Conservation (phyloP, 1,140 invertebrate genomes). For the Zaprionus kolodkinae region DNA sequence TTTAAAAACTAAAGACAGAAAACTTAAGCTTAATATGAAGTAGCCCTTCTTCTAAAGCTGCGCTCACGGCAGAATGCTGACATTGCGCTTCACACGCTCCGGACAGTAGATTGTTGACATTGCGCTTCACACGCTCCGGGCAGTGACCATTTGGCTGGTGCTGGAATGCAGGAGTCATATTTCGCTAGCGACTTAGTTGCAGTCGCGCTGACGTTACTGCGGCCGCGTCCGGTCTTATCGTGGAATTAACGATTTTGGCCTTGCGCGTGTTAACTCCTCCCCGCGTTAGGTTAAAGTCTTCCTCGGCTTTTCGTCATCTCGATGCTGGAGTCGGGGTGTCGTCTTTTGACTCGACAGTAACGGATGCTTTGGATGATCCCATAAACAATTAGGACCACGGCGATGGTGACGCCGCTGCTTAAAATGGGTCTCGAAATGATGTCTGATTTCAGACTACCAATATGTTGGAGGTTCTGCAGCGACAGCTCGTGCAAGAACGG, state of each 20-base stretch:
- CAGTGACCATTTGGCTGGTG: background rate
- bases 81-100: constrained; percentile 6
- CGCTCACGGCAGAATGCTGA: constrained; percentile 12
- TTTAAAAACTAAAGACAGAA: constrained; percentile 12
- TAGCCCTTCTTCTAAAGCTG: constrained; percentile 17
- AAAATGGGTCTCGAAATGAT: background rate
- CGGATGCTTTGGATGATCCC: background rate
- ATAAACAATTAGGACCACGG: constrained; percentile 1
- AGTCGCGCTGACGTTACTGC: constrained; percentile 8
- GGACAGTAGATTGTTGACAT: too few species aligned
- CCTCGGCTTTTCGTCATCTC: constrained; percentile 1
- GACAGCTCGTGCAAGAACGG: constrained; percentile 11
- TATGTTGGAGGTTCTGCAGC: constrained; percentile 1
- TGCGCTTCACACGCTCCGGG: too few species aligned
- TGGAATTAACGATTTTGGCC: constrained; percentile 18
- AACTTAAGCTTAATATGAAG: constrained; percentile 19
- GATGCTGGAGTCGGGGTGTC: background rate
- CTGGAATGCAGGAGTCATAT: background rate
- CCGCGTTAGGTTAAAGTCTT: constrained; percentile 6
- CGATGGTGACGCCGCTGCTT: background rate
- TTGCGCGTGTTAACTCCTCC: constrained; percentile 11
- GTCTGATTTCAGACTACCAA: too few species aligned
- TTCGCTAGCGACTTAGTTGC: constrained; percentile 9
- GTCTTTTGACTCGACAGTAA: background rate
- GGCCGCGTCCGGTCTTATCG: constrained; percentile 21